A percentile compares a stretch with the other conserved stretches of the same genome.
Evolutionary conservation across 2,113 vertebrate species (phyloP).

Genomic region (Falco punctatus): DNA sequence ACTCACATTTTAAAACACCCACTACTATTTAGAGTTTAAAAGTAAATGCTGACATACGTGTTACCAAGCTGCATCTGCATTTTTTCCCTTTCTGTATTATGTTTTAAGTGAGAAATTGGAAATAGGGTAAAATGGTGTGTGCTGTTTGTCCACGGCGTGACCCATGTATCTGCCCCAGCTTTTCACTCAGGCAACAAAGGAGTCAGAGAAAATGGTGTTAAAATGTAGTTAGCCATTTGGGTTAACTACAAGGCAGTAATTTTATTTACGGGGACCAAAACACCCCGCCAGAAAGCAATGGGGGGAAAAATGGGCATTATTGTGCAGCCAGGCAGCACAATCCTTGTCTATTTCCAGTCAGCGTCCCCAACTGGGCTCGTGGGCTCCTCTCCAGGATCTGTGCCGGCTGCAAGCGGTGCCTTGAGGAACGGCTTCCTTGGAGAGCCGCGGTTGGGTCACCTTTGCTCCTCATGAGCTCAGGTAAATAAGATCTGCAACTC

Average conservation of each 20-base stretch:
- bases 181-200: neutral
- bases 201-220: neutral
- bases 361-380: rapidly evolving
- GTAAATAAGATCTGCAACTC: rapidly evolving
- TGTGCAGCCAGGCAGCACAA: rapidly evolving
- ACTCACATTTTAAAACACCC: neutral
- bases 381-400: neutral
- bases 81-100: neutral
- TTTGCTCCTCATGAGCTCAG: neutral
- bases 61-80: neutral
- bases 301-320: neutral
- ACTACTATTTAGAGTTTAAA: neutral
- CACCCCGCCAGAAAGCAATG: neutral
- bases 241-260: neutral
- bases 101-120: neutral
- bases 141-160: neutral
- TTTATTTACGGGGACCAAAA: neutral
- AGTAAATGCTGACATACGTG: neutral
- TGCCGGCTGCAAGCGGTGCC: neutral
- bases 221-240: neutral
- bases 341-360: rapidly evolving
- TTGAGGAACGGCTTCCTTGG: rapidly evolving
- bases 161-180: neutral
- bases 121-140: neutral
- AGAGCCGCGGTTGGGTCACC: neutral